A percentile compares a stretch with the other conserved stretches of the same genome.
Conservation (phyloP, 2,888 invertebrate genomes). For the Belgica antarctica region DNA sequence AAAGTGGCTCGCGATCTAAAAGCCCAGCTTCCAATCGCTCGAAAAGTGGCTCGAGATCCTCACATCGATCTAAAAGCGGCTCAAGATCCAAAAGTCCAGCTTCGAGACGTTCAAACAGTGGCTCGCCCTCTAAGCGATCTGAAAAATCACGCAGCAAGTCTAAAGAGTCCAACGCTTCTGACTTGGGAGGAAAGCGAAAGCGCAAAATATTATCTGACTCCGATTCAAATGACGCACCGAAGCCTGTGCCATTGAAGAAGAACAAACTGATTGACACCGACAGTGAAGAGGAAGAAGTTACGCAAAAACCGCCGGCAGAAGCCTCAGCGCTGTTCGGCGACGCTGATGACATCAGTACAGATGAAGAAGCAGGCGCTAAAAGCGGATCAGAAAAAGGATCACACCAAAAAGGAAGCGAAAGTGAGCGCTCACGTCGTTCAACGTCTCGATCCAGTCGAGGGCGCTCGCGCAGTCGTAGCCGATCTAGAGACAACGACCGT, state of each 20-base stretch:
- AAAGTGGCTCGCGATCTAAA: conserved; percentile 4
- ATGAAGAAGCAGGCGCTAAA: conserved; percentile 63
- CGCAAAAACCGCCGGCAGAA: conserved; percentile 50
- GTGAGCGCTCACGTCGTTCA: conserved; percentile 48
- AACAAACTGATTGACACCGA: conserved; percentile 67
- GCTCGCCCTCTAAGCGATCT: conserved; percentile 50
- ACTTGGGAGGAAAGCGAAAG: conserved; percentile 50
- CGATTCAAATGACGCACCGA: conserved; percentile 52
- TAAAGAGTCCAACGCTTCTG: conserved; percentile 52
- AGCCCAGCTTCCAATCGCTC: conserved; percentile 41
- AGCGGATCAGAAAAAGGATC: conserved; percentile 50
- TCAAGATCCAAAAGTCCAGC: conserved; percentile 48
- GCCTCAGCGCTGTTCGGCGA: conserved; percentile 88
- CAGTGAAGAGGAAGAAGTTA: conserved; percentile 59
- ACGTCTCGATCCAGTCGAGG: conserved; percentile 50
- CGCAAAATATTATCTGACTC: conserved; percentile 58
- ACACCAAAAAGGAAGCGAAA: conserved; percentile 49
- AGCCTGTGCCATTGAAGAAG: conserved; percentile 53
- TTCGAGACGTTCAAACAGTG: conserved; percentile 47
- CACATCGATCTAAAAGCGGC: conserved; percentile 41
- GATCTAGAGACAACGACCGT: conserved; percentile 47
- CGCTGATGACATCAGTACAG: conserved; percentile 88
- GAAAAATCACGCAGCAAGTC: conserved; percentile 49
- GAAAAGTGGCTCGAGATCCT: conserved; percentile 45
- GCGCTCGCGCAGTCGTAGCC: conserved; percentile 51